These are phyloP conservation scores for Mesocentrotus franciscanus DNA, from an alignment of 53 echinoderm and acorn worm genomes.

Conservation along the genomic window DNA sequence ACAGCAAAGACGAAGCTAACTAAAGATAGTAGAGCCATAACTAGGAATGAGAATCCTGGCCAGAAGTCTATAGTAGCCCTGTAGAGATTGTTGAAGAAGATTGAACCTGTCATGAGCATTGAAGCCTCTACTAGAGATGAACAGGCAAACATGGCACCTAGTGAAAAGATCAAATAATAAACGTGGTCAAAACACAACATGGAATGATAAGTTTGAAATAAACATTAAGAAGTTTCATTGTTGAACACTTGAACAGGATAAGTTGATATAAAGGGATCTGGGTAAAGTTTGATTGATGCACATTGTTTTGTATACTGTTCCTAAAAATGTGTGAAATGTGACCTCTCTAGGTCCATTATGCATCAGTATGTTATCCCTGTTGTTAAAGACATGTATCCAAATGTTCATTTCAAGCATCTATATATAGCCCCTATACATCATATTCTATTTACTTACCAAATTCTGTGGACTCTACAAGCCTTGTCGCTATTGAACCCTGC, in stretches of 20 bases:
- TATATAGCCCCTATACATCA: not conserved
- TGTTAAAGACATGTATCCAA: not conserved
- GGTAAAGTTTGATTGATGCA: no score
- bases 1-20: constrained; percentile 68
- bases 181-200: not conserved
- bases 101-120: constrained; percentile 67
- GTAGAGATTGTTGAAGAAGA: constrained; percentile 84
- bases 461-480: constrained; percentile 80
- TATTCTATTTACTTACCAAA: constrained; percentile 70
- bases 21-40: constrained; percentile 75
- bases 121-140: constrained; percentile 73
- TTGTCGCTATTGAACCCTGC: constrained; percentile 77
- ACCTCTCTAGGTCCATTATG: no score
- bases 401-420: not conserved
- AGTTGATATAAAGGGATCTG: no score
- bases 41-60: constrained; percentile 84
- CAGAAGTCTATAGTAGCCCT: constrained; percentile 78
- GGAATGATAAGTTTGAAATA: not conserved
- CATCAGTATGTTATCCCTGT: no score
- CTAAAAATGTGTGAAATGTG: no score
- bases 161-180: not conserved
- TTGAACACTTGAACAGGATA: no score
- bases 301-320: no score
- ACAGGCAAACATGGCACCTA: constrained; percentile 92
- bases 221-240: no score